Base-by-base conservation (phyloP, 2,797 vertebrate genomes). In the Helicolenus hilgendorfi region DNA sequence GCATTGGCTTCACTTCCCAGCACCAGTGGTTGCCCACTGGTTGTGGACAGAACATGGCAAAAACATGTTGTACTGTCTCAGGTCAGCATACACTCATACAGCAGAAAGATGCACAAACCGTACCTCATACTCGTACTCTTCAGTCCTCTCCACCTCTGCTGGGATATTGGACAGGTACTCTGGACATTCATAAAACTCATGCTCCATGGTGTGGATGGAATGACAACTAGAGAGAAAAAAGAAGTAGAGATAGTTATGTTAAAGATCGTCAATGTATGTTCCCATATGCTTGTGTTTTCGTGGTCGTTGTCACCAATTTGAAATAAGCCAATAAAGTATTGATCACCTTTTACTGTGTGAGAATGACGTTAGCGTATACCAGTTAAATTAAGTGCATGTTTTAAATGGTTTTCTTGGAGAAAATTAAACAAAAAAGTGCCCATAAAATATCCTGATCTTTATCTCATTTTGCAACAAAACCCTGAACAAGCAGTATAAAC, bases 121-220 rank as follows among this genome's bases (percentile, higher is more conserved):
- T 97, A 99, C 99, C 98, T 99, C 99, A 79, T 98, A 99, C 88
- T 99, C 98, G 62, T 98, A 98, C 84, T 99, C 98, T 31, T 99
- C 98, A 13, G 97, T 93, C 96, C 98, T 97, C 85, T 99, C 98
- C 89, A 92, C 97, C 77, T 98, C 98, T 80, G 96, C 97, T 64
- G 97, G 98, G 83, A 98, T 95, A 88, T 97, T 98, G 90, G 98
- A 98, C 80, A 98, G 96, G 89, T 98, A 99, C 90, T 99, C 99
- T 31, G 98, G 98, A 95, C 98, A 98, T 95, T 99, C 99, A 81
- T 98, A 99, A 96, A 98, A 99, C 89, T 98, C 98, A 45, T 98
- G 98, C 67, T 98, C 98, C 98, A 98, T 97, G 0, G 98, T 98
- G 92, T 98, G 99, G 93, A 99, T 98, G 88, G 99, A 99, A 75